Base-by-base conservation (phyloP, 1,140 invertebrate species). In the Drosophila saltans region DNA sequence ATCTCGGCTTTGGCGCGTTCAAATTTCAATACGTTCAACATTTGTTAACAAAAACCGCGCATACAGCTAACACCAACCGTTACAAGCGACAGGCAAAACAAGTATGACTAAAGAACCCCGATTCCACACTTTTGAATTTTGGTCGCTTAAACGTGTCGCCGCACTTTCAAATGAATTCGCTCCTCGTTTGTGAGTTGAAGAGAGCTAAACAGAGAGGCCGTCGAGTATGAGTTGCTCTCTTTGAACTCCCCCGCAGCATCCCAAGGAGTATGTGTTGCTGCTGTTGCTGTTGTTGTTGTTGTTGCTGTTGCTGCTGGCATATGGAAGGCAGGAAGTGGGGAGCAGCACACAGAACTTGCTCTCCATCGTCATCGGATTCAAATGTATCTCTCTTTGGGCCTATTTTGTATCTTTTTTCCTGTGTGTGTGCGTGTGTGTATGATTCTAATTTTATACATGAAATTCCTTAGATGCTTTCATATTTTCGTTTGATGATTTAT, bases 401-500 rank as follows among this genome's bases (percentile, higher is more conserved):
- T 86, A 81, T 86, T 86, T 82, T 86, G 82, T 86, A 69, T 80
- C 72, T 81, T 79, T 77, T 75, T 75, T 84, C 74, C 65, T 69
- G 16, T 16, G 16, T 16, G 16, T 16, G 16, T 16, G 16, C 16
- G 16, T 16, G 16, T 78, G 45, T 26, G 10, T 52, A 69, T 78
- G 80, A 63, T 89, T 88, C 84, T 88, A 88, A 88, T 88, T 88
- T 88, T 88, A 88, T 72, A 63, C 80, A 80, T 75, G 75, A 67
- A 80, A 89, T 89, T 88, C 84, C 85, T 75, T 74, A 90, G 80
- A 88, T 88, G 57, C 80, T 89, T 88, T 89, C 84, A 88, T 88
- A 89, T 84, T 84, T 83, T 80, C 77, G 85, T 88, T 88, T 90
- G 84, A 88, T 88, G 85, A 88, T 88, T 88, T 88, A 88, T 89